These are phyloP conservation scores for Catonia carolina DNA, from an alignment of 2,888 invertebrate species.

Conservation along the genomic window DNA sequence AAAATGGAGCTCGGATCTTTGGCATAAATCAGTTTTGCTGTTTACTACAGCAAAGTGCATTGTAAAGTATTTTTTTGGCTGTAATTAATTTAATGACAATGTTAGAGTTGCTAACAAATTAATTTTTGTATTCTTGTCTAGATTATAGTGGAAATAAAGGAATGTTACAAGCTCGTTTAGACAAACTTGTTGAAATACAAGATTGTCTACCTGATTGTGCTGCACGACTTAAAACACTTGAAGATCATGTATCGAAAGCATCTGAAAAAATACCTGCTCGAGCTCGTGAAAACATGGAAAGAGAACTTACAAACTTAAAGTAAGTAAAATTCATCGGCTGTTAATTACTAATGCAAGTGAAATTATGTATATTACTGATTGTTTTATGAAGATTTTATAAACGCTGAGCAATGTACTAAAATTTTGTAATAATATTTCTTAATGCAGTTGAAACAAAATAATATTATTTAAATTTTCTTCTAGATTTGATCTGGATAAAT, in stretches of 20 bases:
- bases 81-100: too few species aligned
- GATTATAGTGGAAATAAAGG: slow-evolving; percentile 85
- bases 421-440: too few species aligned
- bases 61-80: too few species aligned
- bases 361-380: neutral
- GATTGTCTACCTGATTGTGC: slow-evolving; percentile 71
- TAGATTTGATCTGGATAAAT: slow-evolving; percentile 77
- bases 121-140: slow-evolving; percentile 24
- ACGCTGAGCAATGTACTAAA: too few species aligned
- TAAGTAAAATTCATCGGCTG: slow-evolving; percentile 34
- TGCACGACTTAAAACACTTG: slow-evolving; percentile 66
- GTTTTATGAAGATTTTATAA: too few species aligned
- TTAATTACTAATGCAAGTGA: too few species aligned
- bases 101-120: too few species aligned
- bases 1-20: too few species aligned
- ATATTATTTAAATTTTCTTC: too few species aligned
- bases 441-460: too few species aligned
- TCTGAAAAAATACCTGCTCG: slow-evolving; percentile 65
- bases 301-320: slow-evolving; percentile 68
- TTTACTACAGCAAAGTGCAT: too few species aligned
- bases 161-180: slow-evolving; percentile 71
- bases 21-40: too few species aligned
- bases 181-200: slow-evolving; percentile 72
- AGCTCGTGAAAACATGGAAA: slow-evolving; percentile 77
- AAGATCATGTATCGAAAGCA: slow-evolving; percentile 64